phyloP scores from a whole-genome alignment of 2,797 vertebrate species.

The Megaceryle alcyon region DNA sequence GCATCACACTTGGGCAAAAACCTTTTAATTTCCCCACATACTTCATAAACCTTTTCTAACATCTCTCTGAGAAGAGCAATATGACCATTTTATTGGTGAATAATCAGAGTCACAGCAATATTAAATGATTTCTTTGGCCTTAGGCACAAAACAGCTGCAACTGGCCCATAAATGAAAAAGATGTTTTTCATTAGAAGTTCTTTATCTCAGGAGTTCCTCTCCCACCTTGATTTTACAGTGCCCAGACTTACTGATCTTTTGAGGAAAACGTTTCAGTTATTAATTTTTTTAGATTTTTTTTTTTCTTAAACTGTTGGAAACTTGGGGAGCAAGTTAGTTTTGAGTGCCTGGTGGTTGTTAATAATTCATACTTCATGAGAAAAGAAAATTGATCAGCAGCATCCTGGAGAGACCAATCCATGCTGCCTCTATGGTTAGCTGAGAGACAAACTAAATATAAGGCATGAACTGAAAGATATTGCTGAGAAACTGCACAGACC shows the following conservation, averaged over 20 bases:
- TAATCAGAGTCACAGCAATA: rapidly evolving
- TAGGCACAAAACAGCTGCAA: background rate
- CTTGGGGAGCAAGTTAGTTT: background rate
- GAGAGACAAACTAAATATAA: background rate
- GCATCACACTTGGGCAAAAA: background rate
- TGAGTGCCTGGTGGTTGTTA: background rate
- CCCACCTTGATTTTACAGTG: background rate
- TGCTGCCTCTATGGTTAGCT: slow-evolving; percentile 21
- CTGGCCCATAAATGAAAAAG: background rate
- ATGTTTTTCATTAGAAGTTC: background rate
- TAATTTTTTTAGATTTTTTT: background rate
- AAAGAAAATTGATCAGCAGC: slow-evolving; percentile 52
- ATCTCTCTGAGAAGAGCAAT: background rate
- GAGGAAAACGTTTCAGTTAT: background rate
- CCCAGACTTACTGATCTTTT: rapidly evolving
- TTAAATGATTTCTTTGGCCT: background rate
- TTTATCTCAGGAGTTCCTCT: background rate
- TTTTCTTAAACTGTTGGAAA: background rate
- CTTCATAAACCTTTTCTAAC: background rate
- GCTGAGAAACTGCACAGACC: background rate
- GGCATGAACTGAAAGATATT: background rate
- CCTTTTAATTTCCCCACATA: background rate
- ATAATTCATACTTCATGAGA: slow-evolving; percentile 25
- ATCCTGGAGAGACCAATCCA: slow-evolving; percentile 53
- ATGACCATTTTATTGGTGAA: background rate